These are phyloP conservation scores for Diarsia mendica DNA, from an alignment of 2,888 invertebrate genomes.

Conservation along the genomic window DNA sequence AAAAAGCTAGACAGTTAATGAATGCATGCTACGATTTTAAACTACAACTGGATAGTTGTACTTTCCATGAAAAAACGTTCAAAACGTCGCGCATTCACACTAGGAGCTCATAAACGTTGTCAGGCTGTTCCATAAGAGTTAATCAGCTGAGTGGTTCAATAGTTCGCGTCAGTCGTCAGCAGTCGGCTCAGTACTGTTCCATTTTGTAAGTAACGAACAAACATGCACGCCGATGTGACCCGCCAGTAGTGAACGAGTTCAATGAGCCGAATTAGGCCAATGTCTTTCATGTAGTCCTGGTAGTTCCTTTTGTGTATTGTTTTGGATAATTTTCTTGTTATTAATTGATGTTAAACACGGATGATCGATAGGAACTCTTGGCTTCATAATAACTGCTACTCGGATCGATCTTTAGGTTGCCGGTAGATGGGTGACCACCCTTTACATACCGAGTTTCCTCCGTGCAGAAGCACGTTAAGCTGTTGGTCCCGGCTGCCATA, in stretches of 20 bases:
- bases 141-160: conserved; percentile 62
- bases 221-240: conserved; percentile 26
- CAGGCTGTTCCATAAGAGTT: conserved; percentile 42
- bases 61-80: neutral
- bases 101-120: conserved; percentile 7
- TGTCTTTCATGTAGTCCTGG: neutral
- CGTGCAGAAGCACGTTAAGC: too few relatives aligned
- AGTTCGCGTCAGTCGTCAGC: conserved; percentile 39
- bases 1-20: neutral
- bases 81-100: neutral
- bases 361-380: too few relatives aligned
- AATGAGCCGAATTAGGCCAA: conserved; percentile 49
- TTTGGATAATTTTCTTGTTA: conserved; percentile 2
- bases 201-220: conserved; percentile 41
- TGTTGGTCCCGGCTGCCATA: too few relatives aligned
- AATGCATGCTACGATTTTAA: neutral
- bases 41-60: neutral
- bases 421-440: too few relatives aligned
- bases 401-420: too few relatives aligned
- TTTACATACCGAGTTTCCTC: too few relatives aligned
- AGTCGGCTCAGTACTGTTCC: conserved; percentile 49
- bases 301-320: neutral
- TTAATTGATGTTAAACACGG: neutral
- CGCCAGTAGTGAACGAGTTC: conserved; percentile 28
- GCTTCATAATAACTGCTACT: too few relatives aligned